A percentile compares a stretch with the other conserved stretches of the same genome.
Evolutionary conservation across 2,797 vertebrate genomes (phyloP).

Genomic region (Spea hammondii): DNA sequence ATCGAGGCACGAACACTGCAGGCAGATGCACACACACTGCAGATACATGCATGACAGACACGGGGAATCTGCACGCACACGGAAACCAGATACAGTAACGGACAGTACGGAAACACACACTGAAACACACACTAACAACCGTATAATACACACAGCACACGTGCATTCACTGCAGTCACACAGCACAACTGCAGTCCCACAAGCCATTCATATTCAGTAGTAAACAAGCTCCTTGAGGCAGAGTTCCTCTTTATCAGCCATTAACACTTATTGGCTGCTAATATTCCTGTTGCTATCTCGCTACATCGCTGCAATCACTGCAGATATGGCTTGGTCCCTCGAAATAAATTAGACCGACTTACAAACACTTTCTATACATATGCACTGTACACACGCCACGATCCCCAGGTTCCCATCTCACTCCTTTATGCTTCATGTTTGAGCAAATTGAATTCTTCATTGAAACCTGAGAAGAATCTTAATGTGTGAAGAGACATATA

Average conservation of each 20-base stretch:
- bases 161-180: constrained; percentile 23
- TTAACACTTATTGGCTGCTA: background rate
- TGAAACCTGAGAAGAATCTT: constrained; percentile 51
- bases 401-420: constrained; percentile 39
- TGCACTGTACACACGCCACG: constrained; percentile 31
- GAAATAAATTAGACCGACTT: constrained; percentile 11
- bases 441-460: constrained; percentile 51
- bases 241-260: constrained; percentile 5
- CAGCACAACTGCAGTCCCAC: constrained; percentile 14
- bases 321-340: constrained; percentile 15
- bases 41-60: background rate
- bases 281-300: background rate
- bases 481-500: constrained; percentile 42
- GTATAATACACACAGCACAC: background rate
- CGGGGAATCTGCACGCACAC: too few species aligned
- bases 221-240: constrained; percentile 7
- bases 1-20: background rate
- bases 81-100: too few species aligned
- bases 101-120: background rate
- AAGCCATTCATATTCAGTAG: constrained; percentile 1
- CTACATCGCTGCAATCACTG: constrained; percentile 21
- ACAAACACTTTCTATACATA: background rate
- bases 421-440: constrained; percentile 49
- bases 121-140: background rate
- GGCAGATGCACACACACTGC: background rate